These are phyloP conservation scores for Choristoneura fumiferana DNA, from an alignment of 1,140 invertebrate species.

Conservation along the genomic window DNA sequence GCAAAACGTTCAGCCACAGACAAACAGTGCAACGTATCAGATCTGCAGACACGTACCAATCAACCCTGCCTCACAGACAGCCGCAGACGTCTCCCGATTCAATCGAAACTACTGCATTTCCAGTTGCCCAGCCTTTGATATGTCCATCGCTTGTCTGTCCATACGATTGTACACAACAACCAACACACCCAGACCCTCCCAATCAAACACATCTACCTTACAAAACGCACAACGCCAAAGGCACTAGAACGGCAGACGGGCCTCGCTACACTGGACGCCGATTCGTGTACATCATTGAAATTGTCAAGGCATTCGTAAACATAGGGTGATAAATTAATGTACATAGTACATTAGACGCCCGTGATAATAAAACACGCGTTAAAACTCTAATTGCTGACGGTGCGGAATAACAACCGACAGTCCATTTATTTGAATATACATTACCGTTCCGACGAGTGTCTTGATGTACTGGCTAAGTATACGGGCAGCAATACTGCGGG, in stretches of 20 bases:
- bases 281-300: slow-evolving; percentile 56
- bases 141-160: slow-evolving; percentile 76
- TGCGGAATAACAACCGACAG: slow-evolving; percentile 23
- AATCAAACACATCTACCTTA: background rate
- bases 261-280: background rate
- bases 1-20: slow-evolving; percentile 36
- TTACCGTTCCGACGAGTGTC: slow-evolving; percentile 21
- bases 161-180: slow-evolving; percentile 59
- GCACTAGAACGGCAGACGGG: slow-evolving; percentile 2
- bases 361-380: slow-evolving; percentile 76
- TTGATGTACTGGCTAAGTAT: slow-evolving; percentile 19
- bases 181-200: slow-evolving; percentile 38
- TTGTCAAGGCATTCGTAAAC: slow-evolving; percentile 70
- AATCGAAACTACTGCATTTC: slow-evolving; percentile 74
- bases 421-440: slow-evolving; percentile 20
- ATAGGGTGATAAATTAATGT: slow-evolving; percentile 73
- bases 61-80: slow-evolving; percentile 57
- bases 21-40: slow-evolving; percentile 55
- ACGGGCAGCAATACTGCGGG: slow-evolving; percentile 27
- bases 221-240: background rate
- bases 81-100: slow-evolving; percentile 70
- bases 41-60: slow-evolving; percentile 66
- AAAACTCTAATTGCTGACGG: slow-evolving; percentile 70
- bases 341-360: slow-evolving; percentile 65
- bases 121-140: slow-evolving; percentile 70